These are phyloP conservation scores for Siniperca knerii DNA, from an alignment of 2,113 vertebrate species.

Conservation along the genomic window DNA sequence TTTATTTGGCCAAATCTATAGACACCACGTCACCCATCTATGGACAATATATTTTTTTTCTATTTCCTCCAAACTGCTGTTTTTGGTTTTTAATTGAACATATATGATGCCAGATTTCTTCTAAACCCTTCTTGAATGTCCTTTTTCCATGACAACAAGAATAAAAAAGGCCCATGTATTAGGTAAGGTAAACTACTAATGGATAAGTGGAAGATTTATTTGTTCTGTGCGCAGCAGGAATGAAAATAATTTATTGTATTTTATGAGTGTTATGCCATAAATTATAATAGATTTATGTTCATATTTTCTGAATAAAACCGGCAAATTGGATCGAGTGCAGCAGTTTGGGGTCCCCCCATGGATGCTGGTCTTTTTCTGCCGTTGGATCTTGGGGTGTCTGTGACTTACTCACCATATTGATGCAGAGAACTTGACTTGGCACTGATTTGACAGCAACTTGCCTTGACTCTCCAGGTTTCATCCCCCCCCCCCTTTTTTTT, in stretches of 20 bases:
- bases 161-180: conserved; percentile 35
- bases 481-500: not conserved
- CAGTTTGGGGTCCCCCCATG: not conserved
- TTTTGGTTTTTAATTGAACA: conserved; percentile 46
- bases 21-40: conserved; percentile 27
- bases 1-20: conserved; percentile 58
- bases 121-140: conserved; percentile 24
- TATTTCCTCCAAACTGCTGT: conserved; percentile 26
- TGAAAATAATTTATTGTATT: conserved; percentile 58
- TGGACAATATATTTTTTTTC: conserved; percentile 27
- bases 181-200: conserved; percentile 31
- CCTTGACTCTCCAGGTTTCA: conserved; percentile 23
- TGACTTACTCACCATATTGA: conserved; percentile 31
- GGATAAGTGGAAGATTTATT: conserved; percentile 17
- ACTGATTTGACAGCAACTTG: conserved; percentile 41
- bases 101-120: conserved; percentile 17
- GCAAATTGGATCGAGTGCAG: conserved; percentile 30
- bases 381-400: conserved; percentile 28
- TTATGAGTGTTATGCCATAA: conserved; percentile 56
- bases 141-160: conserved; percentile 25
- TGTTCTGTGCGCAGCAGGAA: conserved; percentile 46
- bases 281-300: conserved; percentile 41
- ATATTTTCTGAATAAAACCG: conserved; percentile 50
- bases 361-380: conserved; percentile 30
- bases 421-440: conserved; percentile 23